Conservation (phyloP, 2,888 invertebrate species). For the Epinotia nisella region DNA sequence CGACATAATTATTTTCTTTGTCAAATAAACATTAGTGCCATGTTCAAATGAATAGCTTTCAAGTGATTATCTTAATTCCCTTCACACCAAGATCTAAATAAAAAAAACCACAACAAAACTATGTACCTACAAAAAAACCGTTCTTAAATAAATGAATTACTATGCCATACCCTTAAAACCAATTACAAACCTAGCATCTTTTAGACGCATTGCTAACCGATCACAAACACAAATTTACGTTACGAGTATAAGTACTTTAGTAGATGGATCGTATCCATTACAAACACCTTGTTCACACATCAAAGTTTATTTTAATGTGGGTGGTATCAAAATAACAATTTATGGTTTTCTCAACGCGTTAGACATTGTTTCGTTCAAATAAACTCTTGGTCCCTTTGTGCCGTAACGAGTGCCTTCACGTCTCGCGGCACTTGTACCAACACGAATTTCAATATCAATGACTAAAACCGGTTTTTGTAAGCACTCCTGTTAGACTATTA, state of each 20-base stretch:
- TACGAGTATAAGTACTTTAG: slow-evolving; percentile 39
- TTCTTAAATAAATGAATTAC: too few species aligned
- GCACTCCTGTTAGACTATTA: background rate
- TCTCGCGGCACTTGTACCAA: slow-evolving; percentile 36
- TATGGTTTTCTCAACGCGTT: slow-evolving; percentile 49
- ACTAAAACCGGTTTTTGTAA: background rate
- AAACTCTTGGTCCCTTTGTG: slow-evolving; percentile 59
- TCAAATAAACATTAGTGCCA: too few species aligned
- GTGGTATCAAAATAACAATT: slow-evolving; percentile 65
- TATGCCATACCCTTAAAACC: background rate
- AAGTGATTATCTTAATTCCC: too few species aligned
- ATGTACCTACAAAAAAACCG: too few species aligned
- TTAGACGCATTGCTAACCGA: slow-evolving; percentile 27
- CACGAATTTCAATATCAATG: slow-evolving; percentile 42
- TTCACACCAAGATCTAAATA: too few species aligned
- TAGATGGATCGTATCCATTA: slow-evolving; percentile 53
- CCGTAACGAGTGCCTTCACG: slow-evolving; percentile 26
- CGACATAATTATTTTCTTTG: too few species aligned
- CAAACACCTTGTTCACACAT: slow-evolving; percentile 66
- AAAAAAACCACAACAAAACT: too few species aligned
- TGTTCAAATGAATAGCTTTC: too few species aligned
- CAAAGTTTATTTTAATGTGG: slow-evolving; percentile 74
- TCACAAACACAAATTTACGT: slow-evolving; percentile 42
- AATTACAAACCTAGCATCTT: background rate
- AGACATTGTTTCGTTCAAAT: slow-evolving; percentile 59